Evolutionary conservation across 2,888 invertebrate species (phyloP), one percentile per base, ranked within the genome.

Genomic region (Acronicta aceris): DNA sequence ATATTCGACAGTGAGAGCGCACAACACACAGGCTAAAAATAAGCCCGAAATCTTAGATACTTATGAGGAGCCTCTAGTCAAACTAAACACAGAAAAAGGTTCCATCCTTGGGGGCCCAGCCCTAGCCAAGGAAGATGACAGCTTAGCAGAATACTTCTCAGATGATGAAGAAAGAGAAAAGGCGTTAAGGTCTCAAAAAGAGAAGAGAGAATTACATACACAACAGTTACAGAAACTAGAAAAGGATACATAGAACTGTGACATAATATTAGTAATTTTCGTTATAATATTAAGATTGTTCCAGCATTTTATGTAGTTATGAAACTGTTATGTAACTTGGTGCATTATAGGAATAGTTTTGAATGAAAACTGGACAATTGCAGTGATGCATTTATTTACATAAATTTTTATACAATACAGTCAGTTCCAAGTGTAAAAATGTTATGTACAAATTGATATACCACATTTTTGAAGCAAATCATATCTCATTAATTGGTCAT

Each of bases 1-100:
- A 84, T 96, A 96, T 84, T 94, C 95, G 21, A 95, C 95, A 58
- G 95, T 96, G 16, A 87, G 95, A 8, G 83, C 89, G 1, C 92
- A 92, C 79, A 92, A 90, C 53, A 55, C 78, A 9, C 86, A 88
- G 64, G 15, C 61, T 2, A 84, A 83, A 59, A 85, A 59, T 41
- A 79, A 85, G 16, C 65, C 85, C 0, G 88, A 89, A 57, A 58
- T 79, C 21, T 65, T 85, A 15, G 82, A 87, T 3, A 78, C 73
- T 21, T 87, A 83, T 57, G 87, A 88, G 16, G 90, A 92, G 25
- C 89, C 90, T 45, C 76, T 93, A 79, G 85, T 87, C 79, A 91
- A 89, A 79, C 41, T 92, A 4, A 86, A 85, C 50, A 86, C 89
- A 33, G 92, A 90, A 27, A 90, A 88, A 74, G 89, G 89, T 5